Evolutionary conservation across 2,888 invertebrate species (phyloP).

Genomic region (Melieria crassipennis): DNA sequence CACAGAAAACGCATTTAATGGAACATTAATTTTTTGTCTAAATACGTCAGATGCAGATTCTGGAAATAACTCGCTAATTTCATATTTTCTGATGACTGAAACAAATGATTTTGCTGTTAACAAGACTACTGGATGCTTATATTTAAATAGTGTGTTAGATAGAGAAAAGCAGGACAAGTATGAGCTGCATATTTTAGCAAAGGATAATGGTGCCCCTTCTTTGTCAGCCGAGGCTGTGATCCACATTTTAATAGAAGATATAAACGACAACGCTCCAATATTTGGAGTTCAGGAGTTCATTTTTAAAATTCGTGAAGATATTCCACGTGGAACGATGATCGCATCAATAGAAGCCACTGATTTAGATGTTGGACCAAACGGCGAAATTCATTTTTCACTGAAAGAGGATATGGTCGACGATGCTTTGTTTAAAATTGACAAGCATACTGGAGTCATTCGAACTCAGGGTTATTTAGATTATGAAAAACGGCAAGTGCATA

Average conservation of each 20-base stretch:
- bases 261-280: slow-evolving; percentile 88
- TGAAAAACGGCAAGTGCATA: slow-evolving; percentile 89
- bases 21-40: slow-evolving; percentile 84
- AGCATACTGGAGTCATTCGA: slow-evolving; percentile 85
- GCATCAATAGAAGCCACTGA: slow-evolving; percentile 84
- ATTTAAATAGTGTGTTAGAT: slow-evolving; percentile 81
- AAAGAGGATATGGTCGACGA: slow-evolving; percentile 68
- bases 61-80: slow-evolving; percentile 81
- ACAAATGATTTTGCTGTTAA: slow-evolving; percentile 84
- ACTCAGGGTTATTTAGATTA: slow-evolving; percentile 84
- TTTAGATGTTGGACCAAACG: slow-evolving; percentile 85
- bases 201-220: slow-evolving; percentile 74
- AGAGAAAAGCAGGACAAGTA: slow-evolving; percentile 85
- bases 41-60: slow-evolving; percentile 87
- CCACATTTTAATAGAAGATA: slow-evolving; percentile 84
- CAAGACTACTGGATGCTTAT: slow-evolving; percentile 78
- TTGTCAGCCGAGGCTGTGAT: slow-evolving; percentile 85
- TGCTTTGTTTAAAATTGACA: slow-evolving; percentile 80
- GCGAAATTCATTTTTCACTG: slow-evolving; percentile 82
- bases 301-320: slow-evolving; percentile 89
- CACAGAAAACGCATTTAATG: slow-evolving; percentile 85
- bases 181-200: slow-evolving; percentile 81
- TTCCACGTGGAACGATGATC: slow-evolving; percentile 87
- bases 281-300: slow-evolving; percentile 80
- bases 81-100: slow-evolving; percentile 78